These are phyloP conservation scores for Oxygymnocypris stewartii DNA, from an alignment of 2,113 vertebrate species.

Conservation along the genomic window DNA sequence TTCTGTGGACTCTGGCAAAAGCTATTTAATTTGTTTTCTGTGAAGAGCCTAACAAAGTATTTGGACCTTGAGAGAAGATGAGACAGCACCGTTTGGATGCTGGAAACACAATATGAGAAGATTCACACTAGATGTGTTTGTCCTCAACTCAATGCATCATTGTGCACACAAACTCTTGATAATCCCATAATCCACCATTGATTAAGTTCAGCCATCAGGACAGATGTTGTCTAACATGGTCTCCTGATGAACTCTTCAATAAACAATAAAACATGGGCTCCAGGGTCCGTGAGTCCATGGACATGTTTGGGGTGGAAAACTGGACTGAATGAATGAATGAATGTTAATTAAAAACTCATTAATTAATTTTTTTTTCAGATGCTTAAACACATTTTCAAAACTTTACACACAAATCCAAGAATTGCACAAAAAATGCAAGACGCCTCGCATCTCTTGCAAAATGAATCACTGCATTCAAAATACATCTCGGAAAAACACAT, in stretches of 20 bases:
- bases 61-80: conserved; percentile 1
- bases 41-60: neutral
- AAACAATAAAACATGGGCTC: neutral
- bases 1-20: conserved; percentile 15
- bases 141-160: neutral
- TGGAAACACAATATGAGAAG: neutral
- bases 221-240: neutral
- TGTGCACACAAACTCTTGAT: neutral
- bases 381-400: no score
- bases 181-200: neutral
- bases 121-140: neutral
- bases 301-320: no score
- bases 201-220: neutral
- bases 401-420: no score
- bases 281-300: no score
- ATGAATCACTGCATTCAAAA: no score
- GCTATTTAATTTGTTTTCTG: conserved; percentile 13
- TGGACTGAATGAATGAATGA: no score
- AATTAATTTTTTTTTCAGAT: no score
- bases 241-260: neutral
- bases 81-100: neutral
- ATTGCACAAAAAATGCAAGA: no score
- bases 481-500: no score
- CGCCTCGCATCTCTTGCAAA: no score
- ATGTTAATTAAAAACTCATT: no score